Base-by-base conservation (phyloP, 2,888 invertebrate species). In the Idaea straminata region DNA sequence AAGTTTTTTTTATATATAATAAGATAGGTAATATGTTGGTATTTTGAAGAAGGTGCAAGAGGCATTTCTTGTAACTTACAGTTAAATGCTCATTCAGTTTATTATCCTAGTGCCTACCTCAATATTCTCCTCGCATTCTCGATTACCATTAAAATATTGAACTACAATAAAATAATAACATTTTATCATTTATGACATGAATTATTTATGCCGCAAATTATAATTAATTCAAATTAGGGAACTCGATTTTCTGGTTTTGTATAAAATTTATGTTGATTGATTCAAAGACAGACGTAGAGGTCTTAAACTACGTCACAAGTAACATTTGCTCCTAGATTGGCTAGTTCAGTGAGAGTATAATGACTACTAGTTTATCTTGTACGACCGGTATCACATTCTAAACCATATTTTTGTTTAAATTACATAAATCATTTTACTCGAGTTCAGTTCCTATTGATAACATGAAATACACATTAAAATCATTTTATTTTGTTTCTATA, bases 31-130 rank as follows among this genome's bases (percentile, higher is more conserved):
- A 6, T 13, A 10, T 47, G 25, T 25, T 5, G 25, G 34, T 63
- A 70, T 64, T 62, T 62, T 63, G 69, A 58, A 67, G 69, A 67
- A 65, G 66, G 64, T 64, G 71, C 69, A 72, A 74, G 73, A 71
- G 61, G 35, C 66, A 74, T 73, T 74, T 80, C 77, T 78, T 76
- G 67, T 74, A 72, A 75, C 79, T 76, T 77, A 78, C 71, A 63
- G 63, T 76, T 77, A 81, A 4, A 80, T 73, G 81, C 76, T 79
- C 79, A 13, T 78, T 69, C 80, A 80, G 81, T 81, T 74, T 67
- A 62, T 68, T 64, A 65, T 64, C 64, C 64, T 66, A 57, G 62
- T 73, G 66, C 69, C 73, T 75, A 73, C 73, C 72, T 72, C 72
- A 73, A 74, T 72, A 70, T 62, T 57, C 64, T 67, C 71, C 69